Evolutionary conservation across 2,113 vertebrate genomes (phyloP).

Genomic region (Hymenochirus boettgeri): DNA sequence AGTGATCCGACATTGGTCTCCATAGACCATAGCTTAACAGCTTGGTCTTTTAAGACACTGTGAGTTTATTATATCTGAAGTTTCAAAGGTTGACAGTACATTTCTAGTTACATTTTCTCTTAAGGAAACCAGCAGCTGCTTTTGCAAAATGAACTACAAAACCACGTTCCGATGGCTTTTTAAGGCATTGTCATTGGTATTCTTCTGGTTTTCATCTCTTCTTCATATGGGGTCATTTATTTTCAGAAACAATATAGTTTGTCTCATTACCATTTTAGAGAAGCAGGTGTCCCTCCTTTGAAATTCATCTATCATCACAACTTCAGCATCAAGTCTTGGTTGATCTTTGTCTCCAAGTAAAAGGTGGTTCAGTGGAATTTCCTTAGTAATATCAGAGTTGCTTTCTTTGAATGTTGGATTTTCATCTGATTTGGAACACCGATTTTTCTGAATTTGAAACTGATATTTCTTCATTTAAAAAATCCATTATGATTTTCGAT

Average conservation of each 20-base stretch:
- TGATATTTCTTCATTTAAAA: conserved; percentile 20
- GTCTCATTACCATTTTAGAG: conserved; percentile 5
- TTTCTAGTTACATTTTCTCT: conserved; percentile 82
- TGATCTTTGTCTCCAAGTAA: background rate
- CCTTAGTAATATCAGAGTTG: background rate
- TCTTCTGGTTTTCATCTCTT: conserved; percentile 14
- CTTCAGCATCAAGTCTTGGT: no score
- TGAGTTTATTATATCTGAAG: conserved; percentile 46
- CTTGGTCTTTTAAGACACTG: conserved; percentile 41
- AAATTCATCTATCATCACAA: conserved; percentile 15
- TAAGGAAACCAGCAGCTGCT: conserved; percentile 77
- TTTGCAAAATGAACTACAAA: conserved; percentile 86
- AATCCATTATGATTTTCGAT: conserved; percentile 22
- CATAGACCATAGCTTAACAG: conserved; percentile 39
- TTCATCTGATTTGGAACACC: background rate
- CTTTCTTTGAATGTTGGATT: conserved; percentile 1
- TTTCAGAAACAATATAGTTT: conserved; percentile 7
- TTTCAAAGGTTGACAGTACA: conserved; percentile 66
- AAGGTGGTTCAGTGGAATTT: background rate
- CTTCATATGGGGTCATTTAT: background rate
- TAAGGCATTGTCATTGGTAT: conserved; percentile 55
- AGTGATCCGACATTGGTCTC: no score
- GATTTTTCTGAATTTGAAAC: conserved; percentile 21
- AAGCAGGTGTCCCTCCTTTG: conserved; percentile 10
- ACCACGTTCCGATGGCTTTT: conserved; percentile 66